These are phyloP conservation scores for Bathynomus jamesi DNA, from an alignment of 1,140 invertebrate species.

Conservation along the genomic window DNA sequence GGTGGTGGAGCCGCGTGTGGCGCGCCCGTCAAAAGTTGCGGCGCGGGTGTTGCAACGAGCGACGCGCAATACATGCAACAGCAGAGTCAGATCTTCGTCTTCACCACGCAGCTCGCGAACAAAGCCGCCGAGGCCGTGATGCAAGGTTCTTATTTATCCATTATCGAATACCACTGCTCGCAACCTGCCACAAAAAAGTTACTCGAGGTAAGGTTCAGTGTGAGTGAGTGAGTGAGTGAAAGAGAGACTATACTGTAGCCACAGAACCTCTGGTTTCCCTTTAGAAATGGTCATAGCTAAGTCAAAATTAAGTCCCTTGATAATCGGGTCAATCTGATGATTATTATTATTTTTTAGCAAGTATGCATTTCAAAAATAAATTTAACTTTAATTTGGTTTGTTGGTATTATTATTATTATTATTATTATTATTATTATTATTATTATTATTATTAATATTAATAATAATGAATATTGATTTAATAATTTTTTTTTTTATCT, in stretches of 20 bases:
- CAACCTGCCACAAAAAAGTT: slow-evolving; percentile 84
- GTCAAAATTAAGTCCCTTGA: too few species aligned
- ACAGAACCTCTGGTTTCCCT: too few species aligned
- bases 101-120: slow-evolving; percentile 87
- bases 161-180: slow-evolving; percentile 90
- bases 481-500: slow-evolving; percentile 39
- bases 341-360: too few species aligned
- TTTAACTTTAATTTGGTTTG: neutral
- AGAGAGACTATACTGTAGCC: too few species aligned
- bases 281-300: too few species aligned
- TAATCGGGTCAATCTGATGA: too few species aligned
- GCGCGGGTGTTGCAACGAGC: slow-evolving; percentile 48
- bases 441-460: neutral
- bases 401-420: neutral
- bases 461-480: neutral
- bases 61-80: slow-evolving; percentile 84
- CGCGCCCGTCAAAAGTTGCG: slow-evolving; percentile 15
- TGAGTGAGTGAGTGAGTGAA: neutral
- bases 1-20: neutral
- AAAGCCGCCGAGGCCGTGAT: slow-evolving; percentile 86
- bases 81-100: slow-evolving; percentile 96
- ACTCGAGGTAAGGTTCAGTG: neutral
- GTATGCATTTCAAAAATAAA: too few species aligned
- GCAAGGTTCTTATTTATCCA: slow-evolving; percentile 77
- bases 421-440: neutral